Base-by-base conservation (phyloP, 2,888 invertebrate genomes). In the Punctoribates punctum region DNA sequence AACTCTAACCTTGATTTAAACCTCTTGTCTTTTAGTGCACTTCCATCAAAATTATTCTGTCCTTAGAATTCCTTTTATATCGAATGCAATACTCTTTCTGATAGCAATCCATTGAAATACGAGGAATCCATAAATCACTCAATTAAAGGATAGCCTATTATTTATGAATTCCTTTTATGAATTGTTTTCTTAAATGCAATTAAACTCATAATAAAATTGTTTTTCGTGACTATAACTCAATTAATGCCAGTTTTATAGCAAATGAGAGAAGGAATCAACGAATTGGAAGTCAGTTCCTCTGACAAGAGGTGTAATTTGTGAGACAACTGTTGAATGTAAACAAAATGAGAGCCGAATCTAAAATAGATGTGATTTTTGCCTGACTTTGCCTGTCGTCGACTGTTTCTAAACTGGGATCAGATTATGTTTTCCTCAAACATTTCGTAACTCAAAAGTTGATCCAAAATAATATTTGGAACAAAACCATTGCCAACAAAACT, bases 1-100 rank as follows among this genome's bases (percentile, higher is more conserved):
- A 20, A 65, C n/a, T 29, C 65, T 34, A 34, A 65, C 65, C 65
- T 65, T 65, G 65, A 65, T 65, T 34, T 67, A 67, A 67, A 67
- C 15, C 20, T 20, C 27, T 20, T 62, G 5, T 51, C 17, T 27
- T 60, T 20, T 60, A 60, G 4, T 60, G 60, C 20, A 20, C n/a
- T 9, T 60, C 60, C 20, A 11, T 2, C 27, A 60, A 60, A 20
- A 60, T 42, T 13, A 42, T 13, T 42, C 13, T 57, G 57, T 23
- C 57, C 57, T 57, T 57, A 57, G 9, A 23, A 25, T 57, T 57
- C 57, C 57, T 25, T 57, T 54, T 54, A 54, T 54, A 54, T 20
- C 15, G n/a, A 57, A 57, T 57, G 23, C 57, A 23, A 57, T 57
- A 57, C 11, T 42, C 42, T 42, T 25, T 57, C 9, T n/a, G 2